These are phyloP conservation scores for Brenthis daphne DNA, from an alignment of 2,888 invertebrate genomes.

Conservation along the genomic window DNA sequence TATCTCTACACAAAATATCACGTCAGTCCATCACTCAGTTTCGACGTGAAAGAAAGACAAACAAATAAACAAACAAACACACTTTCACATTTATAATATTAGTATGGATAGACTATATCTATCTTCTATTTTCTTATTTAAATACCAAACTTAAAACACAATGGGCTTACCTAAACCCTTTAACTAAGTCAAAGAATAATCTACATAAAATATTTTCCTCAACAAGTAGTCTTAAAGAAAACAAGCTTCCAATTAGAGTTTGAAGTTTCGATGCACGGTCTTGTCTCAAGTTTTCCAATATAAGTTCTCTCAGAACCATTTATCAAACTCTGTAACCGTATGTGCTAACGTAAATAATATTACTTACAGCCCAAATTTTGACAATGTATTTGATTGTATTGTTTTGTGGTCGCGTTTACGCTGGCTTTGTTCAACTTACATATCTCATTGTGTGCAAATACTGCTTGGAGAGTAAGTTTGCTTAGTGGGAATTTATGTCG, in stretches of 20 bases:
- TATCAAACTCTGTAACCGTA: conserved; percentile 35
- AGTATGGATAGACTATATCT: too few species aligned
- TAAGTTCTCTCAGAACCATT: conserved; percentile 39
- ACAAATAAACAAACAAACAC: too few species aligned
- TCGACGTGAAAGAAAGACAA: too few species aligned
- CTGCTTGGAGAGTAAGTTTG: too few species aligned
- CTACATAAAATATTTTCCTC: not conserved
- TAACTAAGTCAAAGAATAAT: too few species aligned
- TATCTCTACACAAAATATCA: too few species aligned
- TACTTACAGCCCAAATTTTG: conserved; percentile 15
- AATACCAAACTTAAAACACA: not conserved
- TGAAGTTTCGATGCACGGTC: conserved; percentile 30
- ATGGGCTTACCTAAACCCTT: not conserved
- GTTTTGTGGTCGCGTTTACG: not conserved
- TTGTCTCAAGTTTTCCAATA: conserved; percentile 44
- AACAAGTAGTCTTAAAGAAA: conserved; percentile 19
- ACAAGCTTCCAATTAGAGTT: conserved; percentile 30
- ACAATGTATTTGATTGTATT: conserved; percentile 14
- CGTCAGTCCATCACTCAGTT: too few species aligned
- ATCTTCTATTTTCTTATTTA: not conserved
- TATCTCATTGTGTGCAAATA: not conserved
- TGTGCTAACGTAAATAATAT: conserved; percentile 29
- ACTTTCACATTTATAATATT: too few species aligned
- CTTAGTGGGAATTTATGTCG: too few species aligned
- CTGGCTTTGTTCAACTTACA: not conserved